Evolutionary conservation across 2,888 invertebrate species (phyloP).

Genomic region (Machimus atricapillus): DNA sequence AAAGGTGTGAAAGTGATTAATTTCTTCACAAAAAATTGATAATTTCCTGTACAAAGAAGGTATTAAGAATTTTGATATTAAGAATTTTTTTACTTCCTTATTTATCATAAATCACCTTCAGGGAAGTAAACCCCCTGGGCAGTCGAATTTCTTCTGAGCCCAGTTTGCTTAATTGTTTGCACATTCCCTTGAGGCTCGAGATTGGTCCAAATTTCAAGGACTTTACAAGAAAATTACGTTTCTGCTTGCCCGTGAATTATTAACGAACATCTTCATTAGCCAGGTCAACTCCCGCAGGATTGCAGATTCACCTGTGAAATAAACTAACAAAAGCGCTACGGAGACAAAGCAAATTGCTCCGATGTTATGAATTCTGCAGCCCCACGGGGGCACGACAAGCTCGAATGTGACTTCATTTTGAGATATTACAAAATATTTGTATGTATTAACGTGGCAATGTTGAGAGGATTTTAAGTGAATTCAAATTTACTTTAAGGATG

Average conservation of each 20-base stretch:
- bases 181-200: not conserved
- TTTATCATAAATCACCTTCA: not conserved
- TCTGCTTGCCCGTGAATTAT: not conserved
- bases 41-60: not conserved
- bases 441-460: not conserved
- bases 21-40: not conserved
- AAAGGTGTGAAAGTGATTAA: not conserved
- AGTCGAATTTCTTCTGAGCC: not conserved
- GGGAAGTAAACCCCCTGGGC: not conserved
- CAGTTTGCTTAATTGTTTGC: not conserved
- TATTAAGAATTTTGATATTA: too few relatives aligned
- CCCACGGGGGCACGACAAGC: not conserved
- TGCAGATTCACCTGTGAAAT: not conserved
- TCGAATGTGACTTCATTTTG: not conserved
- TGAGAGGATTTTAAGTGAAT: not conserved
- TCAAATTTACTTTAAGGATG: not conserved
- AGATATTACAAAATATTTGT: not conserved
- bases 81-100: not conserved
- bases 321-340: not conserved
- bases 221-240: not conserved
- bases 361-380: not conserved
- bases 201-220: not conserved
- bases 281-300: not conserved
- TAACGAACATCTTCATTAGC: not conserved
- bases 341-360: not conserved